Conservation (phyloP, 35 echinoderm and acorn worm genomes). For the Eucidaris tribuloides region DNA sequence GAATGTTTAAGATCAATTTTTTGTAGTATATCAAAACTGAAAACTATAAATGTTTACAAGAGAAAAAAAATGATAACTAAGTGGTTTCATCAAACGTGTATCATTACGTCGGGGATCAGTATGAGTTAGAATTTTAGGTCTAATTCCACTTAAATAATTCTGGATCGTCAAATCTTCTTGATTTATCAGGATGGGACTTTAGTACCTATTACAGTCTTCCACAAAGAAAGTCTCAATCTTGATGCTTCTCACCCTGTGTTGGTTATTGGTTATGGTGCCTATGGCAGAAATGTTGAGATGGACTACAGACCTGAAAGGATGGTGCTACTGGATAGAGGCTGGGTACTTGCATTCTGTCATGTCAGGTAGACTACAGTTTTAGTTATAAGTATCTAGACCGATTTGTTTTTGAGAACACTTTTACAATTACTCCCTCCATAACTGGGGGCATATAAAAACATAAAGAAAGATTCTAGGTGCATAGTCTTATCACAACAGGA, state of each 20-base stretch:
- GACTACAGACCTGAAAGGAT: constrained; percentile 4
- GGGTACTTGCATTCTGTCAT: constrained; percentile 43
- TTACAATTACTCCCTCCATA: no score
- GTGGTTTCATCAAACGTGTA: not conserved
- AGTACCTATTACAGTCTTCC: constrained; percentile 32
- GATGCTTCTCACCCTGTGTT: constrained; percentile 25
- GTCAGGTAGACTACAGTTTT: no score
- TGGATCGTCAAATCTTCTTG: not conserved
- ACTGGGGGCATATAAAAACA: no score
- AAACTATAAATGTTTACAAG: not conserved
- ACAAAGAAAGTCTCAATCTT: not conserved
- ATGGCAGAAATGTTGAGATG: constrained; percentile 39
- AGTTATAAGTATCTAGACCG: no score
- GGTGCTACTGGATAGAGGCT: constrained; percentile 26
- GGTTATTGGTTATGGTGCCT: constrained; percentile 33
- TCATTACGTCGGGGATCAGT: not conserved
- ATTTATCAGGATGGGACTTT: constrained; percentile 30
- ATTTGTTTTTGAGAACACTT: no score
- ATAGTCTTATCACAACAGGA: no score
- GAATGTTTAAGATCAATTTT: not conserved
- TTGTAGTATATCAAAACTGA: not conserved
- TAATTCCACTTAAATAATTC: not conserved
- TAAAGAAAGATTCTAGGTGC: no score
- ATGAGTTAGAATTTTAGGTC: not conserved
- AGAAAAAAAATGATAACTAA: not conserved